These are phyloP conservation scores for Drosophila neoperkinsi DNA, from an alignment of 2,888 invertebrate genomes.

Conservation along the genomic window DNA sequence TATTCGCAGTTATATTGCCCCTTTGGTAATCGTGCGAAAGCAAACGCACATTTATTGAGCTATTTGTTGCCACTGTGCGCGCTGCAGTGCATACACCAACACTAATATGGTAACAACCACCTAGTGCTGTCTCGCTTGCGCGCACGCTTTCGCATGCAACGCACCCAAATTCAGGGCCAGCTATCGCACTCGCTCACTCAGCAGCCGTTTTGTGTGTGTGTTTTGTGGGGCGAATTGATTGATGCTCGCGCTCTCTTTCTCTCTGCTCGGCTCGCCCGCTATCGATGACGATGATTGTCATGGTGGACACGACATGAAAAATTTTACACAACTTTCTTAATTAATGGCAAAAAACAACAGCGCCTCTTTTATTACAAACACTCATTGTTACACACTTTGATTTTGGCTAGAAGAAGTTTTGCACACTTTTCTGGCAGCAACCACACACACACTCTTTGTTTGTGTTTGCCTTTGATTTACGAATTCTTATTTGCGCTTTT, in stretches of 20 bases:
- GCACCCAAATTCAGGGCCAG: slow-evolving; percentile 72
- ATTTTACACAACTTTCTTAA: slow-evolving; percentile 81
- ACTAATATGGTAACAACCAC: slow-evolving; percentile 15
- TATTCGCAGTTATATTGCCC: slow-evolving; percentile 44
- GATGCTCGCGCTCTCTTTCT: slow-evolving; percentile 54
- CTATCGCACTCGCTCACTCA: slow-evolving; percentile 60
- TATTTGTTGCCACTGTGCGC: slow-evolving; percentile 64
- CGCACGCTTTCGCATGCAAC: slow-evolving; percentile 55
- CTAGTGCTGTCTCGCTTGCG: slow-evolving; percentile 44
- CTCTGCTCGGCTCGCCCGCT: slow-evolving; percentile 44
- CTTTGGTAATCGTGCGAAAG: slow-evolving; percentile 50
- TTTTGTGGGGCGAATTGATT: slow-evolving; percentile 56
- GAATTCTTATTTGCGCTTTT: slow-evolving; percentile 65
- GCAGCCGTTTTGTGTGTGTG: slow-evolving; percentile 26
- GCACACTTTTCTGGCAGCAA: slow-evolving; percentile 44
- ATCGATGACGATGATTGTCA: slow-evolving; percentile 75
- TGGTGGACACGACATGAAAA: slow-evolving; percentile 76
- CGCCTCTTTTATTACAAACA: slow-evolving; percentile 33
- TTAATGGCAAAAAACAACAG: slow-evolving; percentile 61
- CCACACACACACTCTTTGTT: slow-evolving; percentile 48
- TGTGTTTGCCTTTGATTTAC: slow-evolving; percentile 49
- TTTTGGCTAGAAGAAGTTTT: slow-evolving; percentile 27
- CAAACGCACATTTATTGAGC: slow-evolving; percentile 46
- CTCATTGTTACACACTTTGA: slow-evolving; percentile 58
- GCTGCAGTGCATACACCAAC: slow-evolving; percentile 58